Evolutionary conservation across 2,113 vertebrate species (phyloP), one percentile per base, ranked within the genome.

Genomic region (Thermophis baileyi): DNA sequence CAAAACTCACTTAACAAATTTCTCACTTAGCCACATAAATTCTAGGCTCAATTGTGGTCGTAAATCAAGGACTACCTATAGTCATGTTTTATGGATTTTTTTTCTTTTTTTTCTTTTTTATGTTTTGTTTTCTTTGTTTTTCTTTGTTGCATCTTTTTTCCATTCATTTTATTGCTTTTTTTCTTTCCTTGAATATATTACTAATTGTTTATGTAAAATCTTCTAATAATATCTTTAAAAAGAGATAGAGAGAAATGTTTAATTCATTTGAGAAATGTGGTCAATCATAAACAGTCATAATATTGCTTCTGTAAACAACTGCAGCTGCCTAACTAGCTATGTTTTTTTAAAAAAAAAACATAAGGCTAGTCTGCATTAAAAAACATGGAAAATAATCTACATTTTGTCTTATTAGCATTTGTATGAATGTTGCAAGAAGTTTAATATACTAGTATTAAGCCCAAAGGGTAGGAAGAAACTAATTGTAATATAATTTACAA

Each of bases 401-500:
- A 35, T 30, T 94, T 89, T 95, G 87, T 35, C 94, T 47, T 87
- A 96, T 94, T 94, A 92, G 95, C 87, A 88, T 93, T 94, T 93
- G 93, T 87, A 90, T 47, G 92, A 96, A 89, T 88, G 91, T 92
- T 95, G 92, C 87, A 90, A 60, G 90, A 95, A 93, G 85, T 96
- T 85, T 94, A 95, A 91, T 88, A 88, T 30, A 95, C 89, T 47
- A 89, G 87, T 85, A 93, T 87, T 35, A 86, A 94, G 85, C 94
- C 94, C 74, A 95, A 94, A 96, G 90, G 90, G 94, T 95, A 95
- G 91, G 60, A 94, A 96, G 91, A 94, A 95, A 96, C 74, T 94
- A 96, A 95, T 92, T 93, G 86, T 90, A 95, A 46, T 86, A 93
- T 91, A 93, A 91, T 94, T 94, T 96, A 74, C 92, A 91, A 91